Conservation (phyloP, 2,797 vertebrate species). For the Spinibarbus caldwelli region DNA sequence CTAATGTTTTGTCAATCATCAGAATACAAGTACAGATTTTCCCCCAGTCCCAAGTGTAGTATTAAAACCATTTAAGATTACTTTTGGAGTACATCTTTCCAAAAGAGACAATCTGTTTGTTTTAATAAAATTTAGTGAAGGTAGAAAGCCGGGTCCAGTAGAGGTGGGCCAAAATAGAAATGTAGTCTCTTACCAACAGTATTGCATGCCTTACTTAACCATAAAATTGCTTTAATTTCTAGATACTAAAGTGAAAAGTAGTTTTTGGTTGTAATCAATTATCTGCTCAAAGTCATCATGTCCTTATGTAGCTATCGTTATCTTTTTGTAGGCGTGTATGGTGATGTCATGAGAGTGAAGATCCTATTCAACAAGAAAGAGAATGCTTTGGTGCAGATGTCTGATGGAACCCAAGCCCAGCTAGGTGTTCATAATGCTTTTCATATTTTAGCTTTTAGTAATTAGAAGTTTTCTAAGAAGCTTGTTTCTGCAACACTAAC, state of each 20-base stretch:
- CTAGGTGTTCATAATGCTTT: slow-evolving; percentile 79
- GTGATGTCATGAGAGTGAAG: slow-evolving; percentile 97
- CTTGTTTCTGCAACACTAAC: background rate
- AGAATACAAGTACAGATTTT: slow-evolving; percentile 48
- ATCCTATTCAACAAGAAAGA: slow-evolving; percentile 99
- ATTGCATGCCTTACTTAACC: slow-evolving; percentile 7
- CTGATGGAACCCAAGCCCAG: slow-evolving; percentile 94
- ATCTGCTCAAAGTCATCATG: slow-evolving; percentile 51
- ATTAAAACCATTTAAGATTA: background rate
- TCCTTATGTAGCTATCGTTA: background rate
- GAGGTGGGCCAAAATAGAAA: background rate
- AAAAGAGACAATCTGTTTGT: background rate
- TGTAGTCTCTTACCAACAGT: background rate
- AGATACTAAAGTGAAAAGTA: background rate
- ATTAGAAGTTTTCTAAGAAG: background rate
- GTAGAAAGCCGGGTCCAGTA: background rate
- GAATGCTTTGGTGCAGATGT: slow-evolving; percentile 96
- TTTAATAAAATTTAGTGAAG: background rate
- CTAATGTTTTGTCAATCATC: slow-evolving; percentile 76
- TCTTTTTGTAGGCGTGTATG: slow-evolving; percentile 87
- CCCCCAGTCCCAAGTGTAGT: background rate
- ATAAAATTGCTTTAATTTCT: background rate
- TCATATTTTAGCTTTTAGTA: background rate
- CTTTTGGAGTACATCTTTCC: background rate
- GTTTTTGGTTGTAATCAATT: slow-evolving; percentile 39